Conservation (phyloP, 1,140 invertebrate genomes). For the Portunus trituberculatus region DNA sequence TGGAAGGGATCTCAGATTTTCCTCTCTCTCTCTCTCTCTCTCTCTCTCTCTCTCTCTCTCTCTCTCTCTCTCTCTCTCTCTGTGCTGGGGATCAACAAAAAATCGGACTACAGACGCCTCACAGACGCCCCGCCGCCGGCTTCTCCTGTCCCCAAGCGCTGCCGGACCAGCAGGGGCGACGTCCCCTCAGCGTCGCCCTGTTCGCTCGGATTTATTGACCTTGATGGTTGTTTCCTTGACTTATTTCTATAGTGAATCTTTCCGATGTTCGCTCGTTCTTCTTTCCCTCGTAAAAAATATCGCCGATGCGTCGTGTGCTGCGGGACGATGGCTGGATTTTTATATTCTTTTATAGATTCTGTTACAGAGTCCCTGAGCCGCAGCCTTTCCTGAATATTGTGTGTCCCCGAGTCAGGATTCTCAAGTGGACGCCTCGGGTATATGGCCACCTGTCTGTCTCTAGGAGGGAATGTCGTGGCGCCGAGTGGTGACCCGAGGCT, state of each 20-base stretch:
- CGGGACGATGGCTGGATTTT: neutral
- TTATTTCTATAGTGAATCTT: too few relatives aligned
- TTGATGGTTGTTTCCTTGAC: neutral
- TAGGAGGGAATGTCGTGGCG: too few relatives aligned
- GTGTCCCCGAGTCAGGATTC: neutral
- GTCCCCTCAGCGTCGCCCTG: neutral
- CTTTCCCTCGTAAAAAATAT: too few relatives aligned
- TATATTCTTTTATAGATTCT: neutral
- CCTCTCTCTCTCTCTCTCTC: constrained; percentile 1
- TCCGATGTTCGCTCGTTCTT: too few relatives aligned
- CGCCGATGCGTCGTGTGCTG: too few relatives aligned
- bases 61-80: constrained; percentile 18
- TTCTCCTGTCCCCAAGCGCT: neutral
- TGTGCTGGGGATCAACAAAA: neutral
- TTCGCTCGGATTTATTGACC: neutral
- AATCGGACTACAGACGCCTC: neutral
- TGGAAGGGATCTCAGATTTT: neutral
- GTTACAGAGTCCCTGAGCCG: neutral
- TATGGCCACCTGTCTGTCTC: too few relatives aligned
- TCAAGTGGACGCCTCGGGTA: too few relatives aligned
- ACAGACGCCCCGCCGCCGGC: neutral
- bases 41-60: constrained; percentile 20
- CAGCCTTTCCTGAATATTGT: neutral
- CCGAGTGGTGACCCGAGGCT: too few relatives aligned
- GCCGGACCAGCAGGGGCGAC: too few relatives aligned